Evolutionary conservation across 2,113 vertebrate species (phyloP), one percentile per base, ranked within the genome.

Genomic region (Nestor notabilis): DNA sequence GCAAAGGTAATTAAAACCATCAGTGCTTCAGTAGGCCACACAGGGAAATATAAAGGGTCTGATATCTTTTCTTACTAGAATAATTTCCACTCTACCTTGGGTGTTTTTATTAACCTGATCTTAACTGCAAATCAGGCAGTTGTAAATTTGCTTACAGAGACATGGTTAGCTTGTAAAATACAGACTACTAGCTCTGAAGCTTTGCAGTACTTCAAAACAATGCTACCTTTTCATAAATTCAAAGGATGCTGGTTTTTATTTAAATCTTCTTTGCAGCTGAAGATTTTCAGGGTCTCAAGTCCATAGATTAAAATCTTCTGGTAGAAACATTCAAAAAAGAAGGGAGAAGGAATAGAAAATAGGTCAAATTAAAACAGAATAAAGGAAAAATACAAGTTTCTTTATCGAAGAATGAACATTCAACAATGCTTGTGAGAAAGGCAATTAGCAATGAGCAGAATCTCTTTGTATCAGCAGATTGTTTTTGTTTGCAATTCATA

Each of bases 1-100:
- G 37, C 58, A 35, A 90, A 80, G 61, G 33, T 82, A 94, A 89
- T 93, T 70, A 90, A 90, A 94, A 90, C 69, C 43, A 86, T 69
- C 53, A 72, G 13, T 61, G 25, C 4, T 87, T 78, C 11, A 4
- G 37, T 33, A 83, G 44, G 31, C 17, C n/a, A 55, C 7, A 13
- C 11, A 72, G 15, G 27, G 11, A 39, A 44, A 69, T 77, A 70
- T 31, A 65, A 92, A 64, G 17, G 8, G 5, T 56, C 25, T 87
- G 37, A 44, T 24, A 15, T 24, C 13, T 93, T 78, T 43, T 87
- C 31, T 68, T 44, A 37, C 5, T 49, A 55, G 53, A 89, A 69
- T 76, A 87, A 69, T 82, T 92, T 64, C n/a, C 25, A 77, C 20
- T 39, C 46, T 79, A 7, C 31, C 13, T 91, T 41, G 8, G 16